Percentiles rank a stretch among this genome's conserved stretches.
Conservation (phyloP, 2,113 vertebrate genomes). For the Strix aluco region DNA sequence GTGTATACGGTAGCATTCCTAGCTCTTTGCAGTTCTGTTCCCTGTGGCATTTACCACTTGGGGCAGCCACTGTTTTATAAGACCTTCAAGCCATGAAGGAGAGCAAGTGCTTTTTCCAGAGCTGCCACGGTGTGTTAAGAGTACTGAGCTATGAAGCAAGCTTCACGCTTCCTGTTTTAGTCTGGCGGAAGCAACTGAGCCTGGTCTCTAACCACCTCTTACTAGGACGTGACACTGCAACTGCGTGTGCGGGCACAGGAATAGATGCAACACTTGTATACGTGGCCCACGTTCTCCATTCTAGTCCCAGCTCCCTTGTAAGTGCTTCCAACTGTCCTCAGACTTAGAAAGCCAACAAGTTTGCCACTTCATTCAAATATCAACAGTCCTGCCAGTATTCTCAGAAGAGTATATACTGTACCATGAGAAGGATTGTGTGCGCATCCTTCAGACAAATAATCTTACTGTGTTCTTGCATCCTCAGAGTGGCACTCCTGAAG, state of each 20-base stretch:
- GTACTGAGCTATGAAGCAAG: slow-evolving; percentile 27
- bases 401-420: not conserved
- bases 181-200: not conserved
- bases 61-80: not conserved
- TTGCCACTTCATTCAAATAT: not conserved
- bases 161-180: fast-evolving
- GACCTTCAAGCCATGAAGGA: slow-evolving; percentile 53
- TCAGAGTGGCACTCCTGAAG: not conserved
- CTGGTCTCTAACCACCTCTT: not conserved
- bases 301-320: not conserved
- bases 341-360: not conserved
- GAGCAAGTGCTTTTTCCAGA: slow-evolving; percentile 36
- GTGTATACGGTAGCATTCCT: not conserved
- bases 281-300: fast-evolving
- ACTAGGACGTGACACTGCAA: not conserved
- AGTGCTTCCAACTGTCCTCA: not conserved
- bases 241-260: not conserved
- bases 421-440: not conserved
- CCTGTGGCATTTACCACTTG: not conserved
- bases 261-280: not conserved
- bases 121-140: not conserved
- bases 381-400: not conserved
- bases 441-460: not conserved
- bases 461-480: not conserved
- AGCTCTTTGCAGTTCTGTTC: not conserved